Evolutionary conservation across 2,797 vertebrate genomes (phyloP), one percentile per base, ranked within the genome.

Genomic region (Diplodus puntazzo): DNA sequence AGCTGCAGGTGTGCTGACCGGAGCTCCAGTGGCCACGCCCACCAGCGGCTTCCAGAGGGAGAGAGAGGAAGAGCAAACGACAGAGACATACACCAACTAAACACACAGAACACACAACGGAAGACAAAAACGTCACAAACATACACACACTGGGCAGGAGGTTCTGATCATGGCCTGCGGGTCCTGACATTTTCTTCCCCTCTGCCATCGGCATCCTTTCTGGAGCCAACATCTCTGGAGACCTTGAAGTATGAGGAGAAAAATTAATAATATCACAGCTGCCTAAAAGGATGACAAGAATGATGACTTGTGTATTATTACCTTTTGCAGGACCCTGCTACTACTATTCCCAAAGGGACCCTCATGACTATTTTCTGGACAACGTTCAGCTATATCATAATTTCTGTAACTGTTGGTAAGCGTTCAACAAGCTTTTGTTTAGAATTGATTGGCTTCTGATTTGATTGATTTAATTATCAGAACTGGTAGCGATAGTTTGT

Each of bases 171-270:
- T n/a, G n/a, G n/a, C n/a, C n/a, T n/a, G n/a, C n/a, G n/a, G n/a
- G n/a, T n/a, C n/a, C n/a, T n/a, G n/a, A n/a, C 70, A 95, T 96
- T 83, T 96, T 96, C 80, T 97, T 96, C 80, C 95, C 94, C 11
- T 95, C 94, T 2, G 91, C 94, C 68, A 96, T 94, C 21, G 94
- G 95, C 21, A 92, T 96, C 74, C 81, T 96, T 58, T 93, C 93
- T 23, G 94, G 95, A 11, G 95, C 91, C 74, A 95, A 93, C 82
- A 96, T 96, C 77, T 96, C 92, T 53, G 95, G 95, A 73, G 95
- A 96, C 60, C 89, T 96, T 8, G 95, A 95, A 87, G 95, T 96
- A 84, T 27, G 21, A 53, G 1, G 1, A 50, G 13, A 25, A 45
- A 34, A 17, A 53, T 45, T 14, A 27, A 4, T 39, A n/a, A 61